Evolutionary conservation across 2,797 vertebrate species (phyloP), one percentile per base, ranked within the genome.

Genomic region (Acanthurus leucopareius): DNA sequence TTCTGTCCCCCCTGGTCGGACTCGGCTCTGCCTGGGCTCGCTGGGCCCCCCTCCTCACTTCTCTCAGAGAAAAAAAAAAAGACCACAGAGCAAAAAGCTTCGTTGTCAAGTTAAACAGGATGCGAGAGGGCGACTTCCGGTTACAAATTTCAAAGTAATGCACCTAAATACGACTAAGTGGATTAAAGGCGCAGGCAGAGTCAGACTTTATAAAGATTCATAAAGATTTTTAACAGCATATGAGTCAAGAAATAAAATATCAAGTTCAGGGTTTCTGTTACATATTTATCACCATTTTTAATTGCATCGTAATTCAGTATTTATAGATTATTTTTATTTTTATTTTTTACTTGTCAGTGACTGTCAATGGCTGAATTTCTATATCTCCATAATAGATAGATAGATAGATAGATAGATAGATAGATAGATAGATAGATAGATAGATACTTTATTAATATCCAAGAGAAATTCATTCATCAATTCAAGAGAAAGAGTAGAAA

Each of bases 61-160:
- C 82, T 89, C 88, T 85, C 68, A 60, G 53, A 25, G 25, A 25
- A 25, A 83, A 76, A 25, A 3, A 25, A 25, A 83, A 76, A 85
- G 63, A 69, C 59, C 63, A 71, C 16, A 28, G 25, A 56, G 69
- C 69, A 40, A 6, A 2, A 25, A 25, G 25, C 17, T 59, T 51
- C 56, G 53, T 17, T 7, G 64, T 66, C 61, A 72, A 85, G 40
- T 1, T 5, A 22, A 22, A 15, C 40, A 19, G 14, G 13, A 4
- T 4, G 22, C 28, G 54, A 3, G 16, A 0, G 20, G 8, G 17
- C 45, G 0, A 75, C 78, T 87, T 89, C 88, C 75, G 75, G 53
- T 57, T 20, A 5, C 1, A 2, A n/a, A 0, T 69, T 77, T 78
- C 71, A 42, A 17, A 76, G 3, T 73, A 80, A 73, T 52, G 15